Evolutionary conservation across 2,797 vertebrate species (phyloP), one percentile per base, ranked within the genome.

Genomic region (Paguma larvata): DNA sequence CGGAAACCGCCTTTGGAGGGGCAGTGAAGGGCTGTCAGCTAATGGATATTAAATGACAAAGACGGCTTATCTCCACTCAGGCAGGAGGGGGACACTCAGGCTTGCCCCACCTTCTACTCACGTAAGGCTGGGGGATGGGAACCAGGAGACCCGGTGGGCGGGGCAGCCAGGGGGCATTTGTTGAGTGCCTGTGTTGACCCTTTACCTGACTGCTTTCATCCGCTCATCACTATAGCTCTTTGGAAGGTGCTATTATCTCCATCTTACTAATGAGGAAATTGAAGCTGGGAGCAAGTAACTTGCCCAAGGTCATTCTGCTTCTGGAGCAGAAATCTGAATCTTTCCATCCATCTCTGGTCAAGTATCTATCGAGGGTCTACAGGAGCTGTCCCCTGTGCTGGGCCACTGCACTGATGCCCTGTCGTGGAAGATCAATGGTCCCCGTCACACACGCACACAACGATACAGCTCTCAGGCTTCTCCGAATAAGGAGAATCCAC

Each of bases 11-110:
- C 63, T 88, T 59, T n/a, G 18, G 44, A 41, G 44, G 34, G 41
- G 19, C 3, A 56, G 8, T 15, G 63, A 85, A 2, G 4, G n/a
- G 77, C 48, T 70, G 12, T 73, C 80, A 51, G 11, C 82, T 41
- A 70, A 19, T 30, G 68, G 68, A 25, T 15, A 23, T 91, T 78
- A 88, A 97, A 34, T 68, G 95, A 90, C 77, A 63, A 82, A 38
- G 91, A 48, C 5, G 10, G 80, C 62, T 77, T 18, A 41, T 85
- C 80, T 14, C 86, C 12, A 34, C 70, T 67, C 30, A 72, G 72
- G 78, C n/a, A 93, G 70, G 78, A 75, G 56, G 51, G 16, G 25
- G 56, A 27, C 27, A 79, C 10, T 68, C 53, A 80, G 34, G 51
- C 41, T 38, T 63, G 34, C 23, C 63, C 25, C 30, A 30, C 59